A percentile compares a stretch with the other conserved stretches of the same genome.
Evolutionary conservation across 2,113 vertebrate genomes (phyloP).

Genomic region (Cyphomyrus discorhynchus): DNA sequence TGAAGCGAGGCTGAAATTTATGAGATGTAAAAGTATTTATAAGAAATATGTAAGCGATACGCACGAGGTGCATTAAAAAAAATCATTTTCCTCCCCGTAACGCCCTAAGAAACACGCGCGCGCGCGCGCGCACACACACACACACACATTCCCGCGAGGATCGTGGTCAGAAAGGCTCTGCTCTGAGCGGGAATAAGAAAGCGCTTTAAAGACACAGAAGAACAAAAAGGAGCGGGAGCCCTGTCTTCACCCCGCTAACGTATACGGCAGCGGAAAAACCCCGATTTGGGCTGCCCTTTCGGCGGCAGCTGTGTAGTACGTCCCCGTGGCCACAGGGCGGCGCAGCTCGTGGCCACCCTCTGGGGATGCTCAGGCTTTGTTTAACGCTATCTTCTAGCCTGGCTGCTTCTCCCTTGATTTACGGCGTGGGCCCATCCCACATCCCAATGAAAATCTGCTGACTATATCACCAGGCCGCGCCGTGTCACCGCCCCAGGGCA

Average conservation of each 20-base stretch:
- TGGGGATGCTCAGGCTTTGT: not conserved
- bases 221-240: slow-evolving; percentile 12
- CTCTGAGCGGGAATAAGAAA: slow-evolving; percentile 36
- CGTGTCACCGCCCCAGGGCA: not conserved
- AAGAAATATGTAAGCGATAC: not conserved
- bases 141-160: slow-evolving; percentile 27
- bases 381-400: not conserved
- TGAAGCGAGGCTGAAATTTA: not conserved
- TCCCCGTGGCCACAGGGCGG: not conserved
- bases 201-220: slow-evolving; percentile 38
- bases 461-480: not conserved
- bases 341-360: not conserved
- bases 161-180: slow-evolving; percentile 31
- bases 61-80: not conserved
- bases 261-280: not conserved
- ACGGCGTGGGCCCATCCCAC: not conserved
- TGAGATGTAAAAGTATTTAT: not conserved
- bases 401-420: not conserved
- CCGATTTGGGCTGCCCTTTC: not conserved
- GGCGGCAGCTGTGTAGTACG: not conserved
- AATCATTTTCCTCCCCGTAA: not conserved
- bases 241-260: slow-evolving; percentile 7
- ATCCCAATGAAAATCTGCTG: not conserved
- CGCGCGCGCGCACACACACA: slow-evolving; percentile 47
- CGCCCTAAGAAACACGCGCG: slow-evolving; percentile 30